These are phyloP conservation scores for Rhabdomys pumilio DNA, from an alignment of 2,797 vertebrate species.

Conservation along the genomic window DNA sequence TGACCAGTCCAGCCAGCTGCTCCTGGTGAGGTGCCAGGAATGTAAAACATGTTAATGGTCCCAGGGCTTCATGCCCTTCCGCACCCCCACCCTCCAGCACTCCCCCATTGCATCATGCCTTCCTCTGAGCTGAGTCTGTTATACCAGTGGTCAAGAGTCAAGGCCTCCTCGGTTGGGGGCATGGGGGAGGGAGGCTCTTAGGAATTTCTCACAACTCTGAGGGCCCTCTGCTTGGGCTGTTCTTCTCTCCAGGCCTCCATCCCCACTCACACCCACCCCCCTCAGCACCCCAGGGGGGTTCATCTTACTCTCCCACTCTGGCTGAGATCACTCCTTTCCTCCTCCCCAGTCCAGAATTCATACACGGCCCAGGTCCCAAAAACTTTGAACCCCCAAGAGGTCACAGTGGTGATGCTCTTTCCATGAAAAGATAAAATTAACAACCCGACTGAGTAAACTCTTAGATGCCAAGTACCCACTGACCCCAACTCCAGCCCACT, in stretches of 20 bases:
- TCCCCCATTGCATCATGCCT: neutral
- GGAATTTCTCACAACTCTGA: neutral
- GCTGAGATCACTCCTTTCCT: neutral
- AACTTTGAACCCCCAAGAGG: neutral
- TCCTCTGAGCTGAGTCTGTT: neutral
- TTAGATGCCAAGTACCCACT: neutral
- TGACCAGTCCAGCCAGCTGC: neutral
- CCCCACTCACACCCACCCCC: neutral
- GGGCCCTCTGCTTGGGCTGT: neutral
- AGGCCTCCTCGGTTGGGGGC: neutral
- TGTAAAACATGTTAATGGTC: neutral
- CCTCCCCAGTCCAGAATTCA: neutral
- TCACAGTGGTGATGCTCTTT: neutral
- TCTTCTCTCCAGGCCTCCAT: neutral
- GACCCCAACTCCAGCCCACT: too few relatives aligned
- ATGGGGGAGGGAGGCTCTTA: neutral
- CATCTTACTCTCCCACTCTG: neutral
- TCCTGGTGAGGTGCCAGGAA: neutral
- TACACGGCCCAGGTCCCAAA: neutral
- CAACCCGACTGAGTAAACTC: neutral
- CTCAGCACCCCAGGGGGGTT: neutral
- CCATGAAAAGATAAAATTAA: slow-evolving; percentile 21
- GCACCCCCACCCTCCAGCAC: neutral
- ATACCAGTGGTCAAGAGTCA: neutral
- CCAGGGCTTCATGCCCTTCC: neutral